Conservation (phyloP, 2,797 vertebrate genomes). For the Loris lydekkerianus region DNA sequence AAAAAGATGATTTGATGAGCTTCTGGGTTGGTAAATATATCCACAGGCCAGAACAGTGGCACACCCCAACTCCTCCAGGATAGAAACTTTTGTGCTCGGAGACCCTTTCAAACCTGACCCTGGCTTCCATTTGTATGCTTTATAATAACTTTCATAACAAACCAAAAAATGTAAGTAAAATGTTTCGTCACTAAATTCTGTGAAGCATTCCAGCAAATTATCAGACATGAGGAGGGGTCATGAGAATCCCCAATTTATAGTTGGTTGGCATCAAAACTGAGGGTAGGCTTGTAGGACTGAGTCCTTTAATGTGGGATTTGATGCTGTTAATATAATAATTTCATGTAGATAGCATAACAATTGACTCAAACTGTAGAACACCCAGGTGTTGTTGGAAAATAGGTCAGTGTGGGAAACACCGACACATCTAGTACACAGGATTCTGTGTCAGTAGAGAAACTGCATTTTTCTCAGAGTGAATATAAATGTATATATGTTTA, state of each 20-base stretch:
- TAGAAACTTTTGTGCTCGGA: not conserved
- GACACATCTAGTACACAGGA: not conserved
- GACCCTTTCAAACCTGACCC: not conserved
- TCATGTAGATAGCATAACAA: not conserved
- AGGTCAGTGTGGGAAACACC: not conserved
- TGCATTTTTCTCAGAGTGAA: not conserved
- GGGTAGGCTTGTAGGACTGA: not conserved
- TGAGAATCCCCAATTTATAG: not conserved
- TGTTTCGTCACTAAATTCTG: not conserved
- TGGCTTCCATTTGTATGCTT: not conserved
- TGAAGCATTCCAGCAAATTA: not conserved
- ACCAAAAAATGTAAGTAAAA: not conserved
- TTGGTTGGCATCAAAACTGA: not conserved
- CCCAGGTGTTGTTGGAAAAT: not conserved
- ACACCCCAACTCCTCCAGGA: not conserved
- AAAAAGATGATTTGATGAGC: not conserved
- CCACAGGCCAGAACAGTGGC: not conserved
- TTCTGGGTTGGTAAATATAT: not conserved
- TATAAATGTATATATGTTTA: not conserved
- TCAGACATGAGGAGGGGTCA: not conserved
- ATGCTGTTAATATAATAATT: not conserved
- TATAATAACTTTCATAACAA: not conserved
- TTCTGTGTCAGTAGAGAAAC: not conserved
- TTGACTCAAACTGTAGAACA: not conserved
- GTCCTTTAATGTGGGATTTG: not conserved